These are phyloP conservation scores for Tangara arthus DNA, from an alignment of 2,797 vertebrate species.

Conservation along the genomic window DNA sequence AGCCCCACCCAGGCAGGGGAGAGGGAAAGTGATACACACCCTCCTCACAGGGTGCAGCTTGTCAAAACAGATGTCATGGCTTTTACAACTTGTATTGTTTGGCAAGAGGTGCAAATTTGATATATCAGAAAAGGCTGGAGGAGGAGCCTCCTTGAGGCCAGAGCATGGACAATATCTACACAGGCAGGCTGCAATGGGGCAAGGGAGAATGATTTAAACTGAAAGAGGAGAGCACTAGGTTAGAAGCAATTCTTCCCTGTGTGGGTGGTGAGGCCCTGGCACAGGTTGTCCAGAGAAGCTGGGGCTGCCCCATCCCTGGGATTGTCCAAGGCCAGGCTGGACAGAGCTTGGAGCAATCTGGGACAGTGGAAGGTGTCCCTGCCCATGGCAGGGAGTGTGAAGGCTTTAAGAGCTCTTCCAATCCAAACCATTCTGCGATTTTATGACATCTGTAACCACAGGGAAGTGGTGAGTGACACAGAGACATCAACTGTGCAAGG, in stretches of 20 bases:
- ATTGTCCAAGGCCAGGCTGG: background rate
- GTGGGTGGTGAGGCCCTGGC: background rate
- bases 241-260: background rate
- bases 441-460: background rate
- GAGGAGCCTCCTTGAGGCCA: background rate
- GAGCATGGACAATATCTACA: fast-evolving
- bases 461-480: background rate
- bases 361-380: background rate
- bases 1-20: background rate
- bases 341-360: fast-evolving
- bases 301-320: background rate
- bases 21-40: background rate
- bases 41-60: background rate
- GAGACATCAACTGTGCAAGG: background rate
- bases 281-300: background rate
- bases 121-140: background rate
- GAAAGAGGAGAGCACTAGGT: background rate
- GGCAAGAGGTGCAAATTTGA: background rate
- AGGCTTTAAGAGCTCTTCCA: background rate
- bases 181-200: too few species aligned
- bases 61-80: background rate
- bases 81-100: background rate
- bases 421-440: background rate
- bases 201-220: background rate
- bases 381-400: background rate